Conservation (phyloP, 2,797 vertebrate species). For the Pangasius sanitwongsei region DNA sequence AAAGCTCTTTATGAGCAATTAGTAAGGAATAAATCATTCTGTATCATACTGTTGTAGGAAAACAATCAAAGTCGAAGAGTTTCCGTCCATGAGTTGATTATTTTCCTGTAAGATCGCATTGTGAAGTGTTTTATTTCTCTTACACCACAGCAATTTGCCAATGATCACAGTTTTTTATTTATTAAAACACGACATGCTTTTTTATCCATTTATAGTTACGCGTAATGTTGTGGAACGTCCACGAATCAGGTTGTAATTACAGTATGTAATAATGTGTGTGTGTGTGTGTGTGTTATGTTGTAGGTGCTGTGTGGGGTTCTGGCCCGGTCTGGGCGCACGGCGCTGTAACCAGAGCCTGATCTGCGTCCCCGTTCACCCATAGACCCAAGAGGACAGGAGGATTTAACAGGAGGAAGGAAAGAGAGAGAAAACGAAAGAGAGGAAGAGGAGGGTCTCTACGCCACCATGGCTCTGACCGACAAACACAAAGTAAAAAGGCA, state of each 20-base stretch:
- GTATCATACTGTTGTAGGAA: too few species aligned
- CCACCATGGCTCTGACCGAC: conserved; percentile 79
- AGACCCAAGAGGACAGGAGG: not conserved
- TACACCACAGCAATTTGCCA: not conserved
- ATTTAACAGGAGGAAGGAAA: not conserved
- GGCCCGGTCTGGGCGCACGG: conserved; percentile 72
- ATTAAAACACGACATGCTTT: not conserved
- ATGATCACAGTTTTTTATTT: too few species aligned
- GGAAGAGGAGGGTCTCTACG: conserved; percentile 37
- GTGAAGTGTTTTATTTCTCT: not conserved
- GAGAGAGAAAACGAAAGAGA: conserved; percentile 38
- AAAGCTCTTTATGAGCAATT: too few species aligned
- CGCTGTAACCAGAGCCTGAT: conserved; percentile 71
- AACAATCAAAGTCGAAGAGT: not conserved
- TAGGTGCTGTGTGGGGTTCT: conserved; percentile 77
- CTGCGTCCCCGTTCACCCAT: not conserved
- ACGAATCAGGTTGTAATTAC: not conserved
- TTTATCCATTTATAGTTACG: not conserved
- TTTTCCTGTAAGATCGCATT: not conserved
- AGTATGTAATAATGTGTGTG: conserved; percentile 19
- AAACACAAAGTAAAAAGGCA: conserved; percentile 86
- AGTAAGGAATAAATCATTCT: too few species aligned
- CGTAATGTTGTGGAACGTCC: not conserved
- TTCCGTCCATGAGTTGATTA: not conserved
- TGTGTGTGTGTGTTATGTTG: conserved; percentile 42